Evolutionary conservation across 2,888 invertebrate species (phyloP).

Genomic region (Nowickia ferox): DNA sequence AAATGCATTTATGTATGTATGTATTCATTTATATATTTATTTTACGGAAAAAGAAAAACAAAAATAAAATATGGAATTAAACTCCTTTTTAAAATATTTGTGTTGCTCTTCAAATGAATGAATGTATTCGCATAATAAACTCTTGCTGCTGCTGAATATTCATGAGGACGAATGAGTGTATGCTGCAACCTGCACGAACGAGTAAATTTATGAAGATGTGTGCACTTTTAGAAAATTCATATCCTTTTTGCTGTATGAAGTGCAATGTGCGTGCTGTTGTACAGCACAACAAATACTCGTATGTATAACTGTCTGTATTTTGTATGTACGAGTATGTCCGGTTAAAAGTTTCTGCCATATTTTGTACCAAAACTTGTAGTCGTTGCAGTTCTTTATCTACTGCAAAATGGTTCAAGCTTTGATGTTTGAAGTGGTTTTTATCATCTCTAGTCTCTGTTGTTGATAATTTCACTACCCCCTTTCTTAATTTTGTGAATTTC

Average conservation of each 20-base stretch:
- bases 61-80: neutral
- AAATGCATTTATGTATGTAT: too few relatives aligned
- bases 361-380: neutral
- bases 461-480: neutral
- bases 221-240: conserved; percentile 42
- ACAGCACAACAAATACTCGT: neutral
- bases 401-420: conserved; percentile 40
- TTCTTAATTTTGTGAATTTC: neutral
- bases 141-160: conserved; percentile 32
- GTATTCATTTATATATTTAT: too few relatives aligned
- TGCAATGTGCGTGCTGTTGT: neutral
- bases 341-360: neutral
- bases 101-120: conserved; percentile 28
- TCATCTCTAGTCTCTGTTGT: neutral
- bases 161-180: conserved; percentile 34
- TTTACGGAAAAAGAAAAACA: neutral
- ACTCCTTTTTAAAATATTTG: neutral
- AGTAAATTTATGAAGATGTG: neutral
- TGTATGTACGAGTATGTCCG: conserved; percentile 5
- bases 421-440: conserved; percentile 65
- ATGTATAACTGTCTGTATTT: neutral
- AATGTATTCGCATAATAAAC: conserved; percentile 36
- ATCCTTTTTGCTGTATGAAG: conserved; percentile 17
- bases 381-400: conserved; percentile 23
- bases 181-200: neutral